A percentile compares a stretch with the other conserved stretches of the same genome.
These are phyloP conservation scores for Spatulosminthurus flaviceps DNA, from an alignment of 2,888 invertebrate species.

Conservation along the genomic window DNA sequence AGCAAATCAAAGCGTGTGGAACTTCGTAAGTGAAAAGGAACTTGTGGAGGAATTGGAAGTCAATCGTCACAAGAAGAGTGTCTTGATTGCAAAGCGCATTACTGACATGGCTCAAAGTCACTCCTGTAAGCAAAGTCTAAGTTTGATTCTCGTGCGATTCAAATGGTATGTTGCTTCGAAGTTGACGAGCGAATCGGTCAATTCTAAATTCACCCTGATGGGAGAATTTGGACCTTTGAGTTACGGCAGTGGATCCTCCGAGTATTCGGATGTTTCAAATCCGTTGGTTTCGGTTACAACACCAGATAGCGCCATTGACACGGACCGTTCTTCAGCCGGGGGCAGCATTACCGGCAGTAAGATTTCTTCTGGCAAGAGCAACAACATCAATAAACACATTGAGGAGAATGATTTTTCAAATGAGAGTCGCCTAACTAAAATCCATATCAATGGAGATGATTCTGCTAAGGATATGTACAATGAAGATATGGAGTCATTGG, in stretches of 20 bases:
- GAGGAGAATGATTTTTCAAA: slow-evolving; percentile 48
- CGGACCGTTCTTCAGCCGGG: slow-evolving; percentile 57
- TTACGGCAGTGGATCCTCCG: slow-evolving; percentile 61
- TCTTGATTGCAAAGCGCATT: slow-evolving; percentile 83
- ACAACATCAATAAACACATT: slow-evolving; percentile 38
- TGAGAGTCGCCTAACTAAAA: slow-evolving; percentile 36
- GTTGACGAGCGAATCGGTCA: slow-evolving; percentile 26
- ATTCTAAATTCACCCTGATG: slow-evolving; percentile 48
- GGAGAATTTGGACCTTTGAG: slow-evolving; percentile 61
- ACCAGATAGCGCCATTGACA: slow-evolving; percentile 63
- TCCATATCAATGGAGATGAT: slow-evolving; percentile 23
- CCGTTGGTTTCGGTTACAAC: slow-evolving; percentile 62
- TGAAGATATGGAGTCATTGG: slow-evolving; percentile 60
- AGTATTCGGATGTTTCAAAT: slow-evolving; percentile 61
- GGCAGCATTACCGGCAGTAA: slow-evolving; percentile 54
- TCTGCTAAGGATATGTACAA: slow-evolving; percentile 64
- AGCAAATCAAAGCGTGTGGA: slow-evolving; percentile 83
- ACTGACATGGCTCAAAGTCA: slow-evolving; percentile 91
- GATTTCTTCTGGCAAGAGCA: slow-evolving; percentile 39
- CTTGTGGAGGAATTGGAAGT: slow-evolving; percentile 80
- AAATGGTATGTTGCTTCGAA: slow-evolving; percentile 56
- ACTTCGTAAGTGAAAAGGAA: slow-evolving; percentile 81
- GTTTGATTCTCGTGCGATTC: slow-evolving; percentile 80
- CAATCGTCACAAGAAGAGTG: slow-evolving; percentile 60
- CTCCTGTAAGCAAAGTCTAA: slow-evolving; percentile 87